Base-by-base conservation (phyloP, 23 tunicate genomes). In the Aplidium turbinatum region DNA sequence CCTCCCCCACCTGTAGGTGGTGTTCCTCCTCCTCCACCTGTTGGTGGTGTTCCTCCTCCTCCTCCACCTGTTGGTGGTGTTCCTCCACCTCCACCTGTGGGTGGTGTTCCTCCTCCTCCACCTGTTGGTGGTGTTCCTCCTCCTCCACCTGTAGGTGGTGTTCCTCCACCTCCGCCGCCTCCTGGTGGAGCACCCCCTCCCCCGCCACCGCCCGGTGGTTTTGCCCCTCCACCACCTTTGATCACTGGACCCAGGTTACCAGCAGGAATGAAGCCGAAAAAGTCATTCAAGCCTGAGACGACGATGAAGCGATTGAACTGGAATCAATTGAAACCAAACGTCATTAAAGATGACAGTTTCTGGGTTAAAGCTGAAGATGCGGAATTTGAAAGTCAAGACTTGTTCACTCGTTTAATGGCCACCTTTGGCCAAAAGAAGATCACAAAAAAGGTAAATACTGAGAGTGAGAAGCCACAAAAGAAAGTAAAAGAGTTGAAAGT, bases 341-440 rank as follows among this genome's bases (percentile, higher is more conserved):
- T 47, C 4, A 65, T 83, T 7, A 75, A 82, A 33, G 96, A 83
- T 1, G 70, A 76, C 28, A 65, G 82, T 54, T 52, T 87, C 24
- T 87, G 95, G 95, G 65, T 35, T n/a, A 31, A 55, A 55, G 83
- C 84, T 9, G 38, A 87, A 48, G 95, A 94, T 21, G 96, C 87
- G 0, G 65, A 82, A 24, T 94, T 63, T 56, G 95, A 82, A 55
- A 82, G 76, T 78, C 66, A 53, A 35, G 91, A 90, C 52, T 68
- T 94, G 22, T 68, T 94, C 28, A 73, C 92, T 3, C 58, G 94
- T 38, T 57, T 94, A 4, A 73, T 81, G 84, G 90, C 89, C 11
- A 51, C 90, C 0, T 94, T 94, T 72, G 99, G 96, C 4, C 97
- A 90, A 51, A 90, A 90, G 77, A 90, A 90, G 57, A 69, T 71